Conservation (phyloP, 2,113 vertebrate species). For the Saccopteryx leptura region DNA sequence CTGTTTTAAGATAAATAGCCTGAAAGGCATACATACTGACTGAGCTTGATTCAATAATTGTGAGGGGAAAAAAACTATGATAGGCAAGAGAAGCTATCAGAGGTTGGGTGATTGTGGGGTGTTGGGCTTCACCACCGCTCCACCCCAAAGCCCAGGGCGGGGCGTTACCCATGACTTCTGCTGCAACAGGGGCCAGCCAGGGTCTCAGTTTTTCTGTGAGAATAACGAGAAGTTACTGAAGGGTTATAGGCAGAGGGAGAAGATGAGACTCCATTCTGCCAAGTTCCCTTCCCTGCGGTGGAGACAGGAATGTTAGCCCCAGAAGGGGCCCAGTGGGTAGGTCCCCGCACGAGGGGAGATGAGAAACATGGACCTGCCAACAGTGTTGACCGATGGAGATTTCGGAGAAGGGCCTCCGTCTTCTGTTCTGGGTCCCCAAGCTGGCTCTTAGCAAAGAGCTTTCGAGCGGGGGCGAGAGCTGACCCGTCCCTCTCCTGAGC, state of each 20-base stretch:
- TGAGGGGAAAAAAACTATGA: not conserved
- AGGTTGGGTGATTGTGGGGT: no score
- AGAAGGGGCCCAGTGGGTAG: no score
- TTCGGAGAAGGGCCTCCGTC: fast-evolving
- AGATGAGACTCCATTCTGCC: not conserved
- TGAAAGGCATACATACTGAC: not conserved
- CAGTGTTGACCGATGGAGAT: fast-evolving
- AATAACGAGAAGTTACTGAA: not conserved
- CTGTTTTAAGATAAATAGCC: not conserved
- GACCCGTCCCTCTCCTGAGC: fast-evolving
- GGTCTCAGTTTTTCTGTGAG: not conserved
- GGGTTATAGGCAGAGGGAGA: not conserved
- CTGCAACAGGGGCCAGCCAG: no score
- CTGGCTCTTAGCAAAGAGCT: not conserved
- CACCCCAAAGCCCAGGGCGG: not conserved
- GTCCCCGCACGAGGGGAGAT: not conserved
- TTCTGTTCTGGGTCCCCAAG: fast-evolving
- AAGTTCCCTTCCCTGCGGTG: not conserved
- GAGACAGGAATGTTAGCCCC: not conserved
- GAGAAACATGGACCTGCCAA: fast-evolving
- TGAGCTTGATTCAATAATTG: not conserved
- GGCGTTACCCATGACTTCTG: not conserved
- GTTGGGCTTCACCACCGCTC: not conserved
- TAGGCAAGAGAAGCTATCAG: not conserved
- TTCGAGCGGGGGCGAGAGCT: not conserved